A percentile compares a stretch with the other conserved stretches of the same genome.
These are phyloP conservation scores for Tenualosa ilisha DNA, from an alignment of 2,797 vertebrate genomes.

Conservation along the genomic window DNA sequence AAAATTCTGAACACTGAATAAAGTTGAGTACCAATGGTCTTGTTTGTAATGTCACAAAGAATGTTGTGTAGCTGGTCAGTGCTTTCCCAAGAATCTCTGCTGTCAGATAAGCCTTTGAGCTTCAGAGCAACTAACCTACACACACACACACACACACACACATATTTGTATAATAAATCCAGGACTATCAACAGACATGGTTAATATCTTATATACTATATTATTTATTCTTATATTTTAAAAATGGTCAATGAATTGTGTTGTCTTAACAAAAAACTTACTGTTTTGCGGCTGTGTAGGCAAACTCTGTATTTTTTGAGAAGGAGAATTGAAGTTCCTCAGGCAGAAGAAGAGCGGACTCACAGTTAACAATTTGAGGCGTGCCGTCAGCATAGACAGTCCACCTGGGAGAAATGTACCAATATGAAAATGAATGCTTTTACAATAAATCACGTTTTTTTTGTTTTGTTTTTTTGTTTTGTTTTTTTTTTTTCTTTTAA, in stretches of 20 bases:
- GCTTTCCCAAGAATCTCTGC: neutral
- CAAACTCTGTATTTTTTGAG: neutral
- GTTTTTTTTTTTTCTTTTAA: no score
- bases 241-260: no score
- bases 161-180: neutral
- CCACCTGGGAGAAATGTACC: neutral
- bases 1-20: no score
- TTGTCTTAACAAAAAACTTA: neutral
- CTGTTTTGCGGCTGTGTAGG: neutral
- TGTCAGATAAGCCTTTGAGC: neutral
- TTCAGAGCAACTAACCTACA: neutral
- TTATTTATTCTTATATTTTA: no score
- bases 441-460: no score
- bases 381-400: neutral
- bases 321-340: neutral
- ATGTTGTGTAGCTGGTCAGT: neutral
- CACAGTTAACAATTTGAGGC: neutral
- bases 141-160: neutral
- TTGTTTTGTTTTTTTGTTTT: no score
- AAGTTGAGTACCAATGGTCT: neutral
- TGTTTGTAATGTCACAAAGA: neutral
- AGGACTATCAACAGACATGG: no score
- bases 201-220: no score
- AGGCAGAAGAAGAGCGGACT: neutral
- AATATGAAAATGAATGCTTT: neutral